phyloP scores from a whole-genome alignment of 2,888 invertebrate genomes.

The Platerodrilus igneus region DNA sequence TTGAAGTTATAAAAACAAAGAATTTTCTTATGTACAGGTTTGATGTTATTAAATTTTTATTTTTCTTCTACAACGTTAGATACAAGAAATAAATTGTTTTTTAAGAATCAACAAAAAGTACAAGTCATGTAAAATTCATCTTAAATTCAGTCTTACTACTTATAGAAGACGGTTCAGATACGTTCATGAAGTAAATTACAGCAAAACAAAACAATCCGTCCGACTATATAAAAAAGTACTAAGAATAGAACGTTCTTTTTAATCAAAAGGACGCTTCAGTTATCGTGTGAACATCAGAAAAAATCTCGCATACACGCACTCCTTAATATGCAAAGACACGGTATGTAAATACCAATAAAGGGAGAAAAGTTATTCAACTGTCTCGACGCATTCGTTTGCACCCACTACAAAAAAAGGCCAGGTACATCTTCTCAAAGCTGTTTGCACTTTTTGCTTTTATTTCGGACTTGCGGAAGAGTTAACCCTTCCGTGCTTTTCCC shows the following conservation, averaged over 20 bases:
- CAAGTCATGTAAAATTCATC: slow-evolving; percentile 13
- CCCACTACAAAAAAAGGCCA: slow-evolving; percentile 45
- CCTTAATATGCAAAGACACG: slow-evolving; percentile 49
- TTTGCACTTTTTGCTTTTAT: slow-evolving; percentile 38
- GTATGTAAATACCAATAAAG: slow-evolving; percentile 45
- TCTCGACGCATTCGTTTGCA: slow-evolving; percentile 28
- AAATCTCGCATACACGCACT: slow-evolving; percentile 39
- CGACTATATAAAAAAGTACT: slow-evolving; percentile 14
- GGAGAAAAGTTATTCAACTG: slow-evolving; percentile 25
- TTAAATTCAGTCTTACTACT: slow-evolving; percentile 8
- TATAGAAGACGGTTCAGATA: slow-evolving; percentile 12
- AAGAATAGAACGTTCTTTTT: slow-evolving; percentile 18
- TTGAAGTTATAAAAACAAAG: no score
- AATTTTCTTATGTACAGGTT: no score
- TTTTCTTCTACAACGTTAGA: no score
- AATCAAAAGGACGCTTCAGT: slow-evolving; percentile 34
- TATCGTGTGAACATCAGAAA: slow-evolving; percentile 46
- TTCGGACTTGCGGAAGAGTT: slow-evolving; percentile 36
- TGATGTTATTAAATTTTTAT: no score
- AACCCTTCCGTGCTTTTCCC: slow-evolving; percentile 35
- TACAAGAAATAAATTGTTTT: no score
- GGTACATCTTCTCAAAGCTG: slow-evolving; percentile 39
- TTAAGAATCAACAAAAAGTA: no score
- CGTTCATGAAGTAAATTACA: slow-evolving; percentile 11
- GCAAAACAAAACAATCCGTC: slow-evolving; percentile 13